phyloP scores from a whole-genome alignment of 2,888 invertebrate genomes.

The Cheilosia pagana region DNA sequence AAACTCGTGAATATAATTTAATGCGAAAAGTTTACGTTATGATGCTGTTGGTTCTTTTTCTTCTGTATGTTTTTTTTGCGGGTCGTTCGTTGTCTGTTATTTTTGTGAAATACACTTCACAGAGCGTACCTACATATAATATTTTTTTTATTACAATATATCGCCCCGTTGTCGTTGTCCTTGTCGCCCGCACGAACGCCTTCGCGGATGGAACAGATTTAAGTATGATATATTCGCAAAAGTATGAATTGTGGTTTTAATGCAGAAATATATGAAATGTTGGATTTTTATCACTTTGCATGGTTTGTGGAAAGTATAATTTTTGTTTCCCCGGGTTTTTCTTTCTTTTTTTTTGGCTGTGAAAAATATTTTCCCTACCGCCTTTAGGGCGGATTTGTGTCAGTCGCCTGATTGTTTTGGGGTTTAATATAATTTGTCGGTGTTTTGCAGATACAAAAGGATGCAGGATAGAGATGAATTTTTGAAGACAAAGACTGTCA shows the following conservation, averaged over 20 bases:
- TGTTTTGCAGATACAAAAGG: constrained; percentile 1
- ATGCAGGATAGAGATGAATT: not conserved
- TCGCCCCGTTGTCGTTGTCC: constrained; percentile 59
- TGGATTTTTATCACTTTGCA: constrained; percentile 67
- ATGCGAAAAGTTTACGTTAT: constrained; percentile 71
- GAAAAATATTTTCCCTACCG: constrained; percentile 18
- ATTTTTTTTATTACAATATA: constrained; percentile 73
- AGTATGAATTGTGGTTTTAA: constrained; percentile 77
- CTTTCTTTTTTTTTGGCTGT: not conserved
- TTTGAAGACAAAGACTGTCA: not conserved
- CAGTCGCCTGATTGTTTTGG: constrained; percentile 38
- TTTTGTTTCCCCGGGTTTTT: constrained; percentile 28
- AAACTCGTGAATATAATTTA: constrained; percentile 71
- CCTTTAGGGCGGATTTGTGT: constrained; percentile 58
- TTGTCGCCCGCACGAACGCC: constrained; percentile 28
- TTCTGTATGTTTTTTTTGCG: constrained; percentile 21
- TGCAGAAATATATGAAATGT: constrained; percentile 76
- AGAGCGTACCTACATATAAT: constrained; percentile 29
- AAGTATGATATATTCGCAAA: constrained; percentile 77
- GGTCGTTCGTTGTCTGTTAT: constrained; percentile 58
- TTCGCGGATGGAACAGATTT: constrained; percentile 62
- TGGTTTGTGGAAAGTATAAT: constrained; percentile 11
- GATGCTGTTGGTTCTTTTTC: constrained; percentile 65
- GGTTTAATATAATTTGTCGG: constrained; percentile 44
- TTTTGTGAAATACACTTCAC: constrained; percentile 52